phyloP scores from a whole-genome alignment of 2,888 invertebrate genomes.

The Stegana nigrithorax region DNA sequence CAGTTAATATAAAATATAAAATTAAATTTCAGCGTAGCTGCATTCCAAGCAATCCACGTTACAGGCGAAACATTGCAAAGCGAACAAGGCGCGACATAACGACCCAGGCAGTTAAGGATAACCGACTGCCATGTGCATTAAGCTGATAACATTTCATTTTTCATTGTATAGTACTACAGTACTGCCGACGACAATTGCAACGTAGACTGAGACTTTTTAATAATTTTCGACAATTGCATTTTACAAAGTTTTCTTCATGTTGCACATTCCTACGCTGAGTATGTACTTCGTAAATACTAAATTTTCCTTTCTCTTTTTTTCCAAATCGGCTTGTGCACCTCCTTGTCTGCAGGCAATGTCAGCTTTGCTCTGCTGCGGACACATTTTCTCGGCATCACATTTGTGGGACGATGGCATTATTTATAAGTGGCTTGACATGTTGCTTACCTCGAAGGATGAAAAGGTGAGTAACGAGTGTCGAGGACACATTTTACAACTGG shows the following conservation, averaged over 20 bases:
- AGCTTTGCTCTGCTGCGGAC: slow-evolving; percentile 93
- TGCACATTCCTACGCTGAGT: too few species aligned
- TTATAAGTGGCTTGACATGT: slow-evolving; percentile 93
- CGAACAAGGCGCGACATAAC: too few species aligned
- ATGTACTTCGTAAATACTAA: too few species aligned
- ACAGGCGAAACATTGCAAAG: neutral
- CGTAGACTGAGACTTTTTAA: neutral
- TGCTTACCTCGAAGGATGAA: slow-evolving; percentile 88
- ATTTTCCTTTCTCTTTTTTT: neutral
- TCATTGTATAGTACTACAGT: neutral
- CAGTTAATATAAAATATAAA: neutral
- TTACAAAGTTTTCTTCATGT: too few species aligned
- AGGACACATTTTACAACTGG: neutral
- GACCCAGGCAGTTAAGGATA: too few species aligned
- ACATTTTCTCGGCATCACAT: slow-evolving; percentile 88
- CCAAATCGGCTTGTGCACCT: too few species aligned
- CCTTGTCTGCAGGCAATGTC: slow-evolving; percentile 84
- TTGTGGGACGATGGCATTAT: slow-evolving; percentile 91
- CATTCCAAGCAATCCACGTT: neutral
- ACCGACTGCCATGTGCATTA: neutral
- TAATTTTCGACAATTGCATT: neutral
- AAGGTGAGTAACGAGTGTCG: slow-evolving; percentile 72
- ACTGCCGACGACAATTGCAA: neutral
- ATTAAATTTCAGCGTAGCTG: neutral
- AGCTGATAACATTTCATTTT: neutral